A percentile compares a stretch with the other conserved stretches of the same genome.
phyloP scores from a whole-genome alignment of 2,113 vertebrate genomes.

The Laterallus jamaicensis region DNA sequence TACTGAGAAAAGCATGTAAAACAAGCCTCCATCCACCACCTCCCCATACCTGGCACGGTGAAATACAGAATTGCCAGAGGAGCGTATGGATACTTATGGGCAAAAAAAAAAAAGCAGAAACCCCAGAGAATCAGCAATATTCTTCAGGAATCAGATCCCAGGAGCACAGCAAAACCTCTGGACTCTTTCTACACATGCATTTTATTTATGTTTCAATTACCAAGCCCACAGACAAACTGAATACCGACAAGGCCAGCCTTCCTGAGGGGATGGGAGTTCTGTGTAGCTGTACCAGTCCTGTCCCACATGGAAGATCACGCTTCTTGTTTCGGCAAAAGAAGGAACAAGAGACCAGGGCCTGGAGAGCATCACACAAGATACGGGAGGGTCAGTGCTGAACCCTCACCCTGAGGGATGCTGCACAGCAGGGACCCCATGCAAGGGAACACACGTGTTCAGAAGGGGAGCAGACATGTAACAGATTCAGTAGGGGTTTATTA shows the following conservation, averaged over 20 bases:
- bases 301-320: not conserved
- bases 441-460: accelerated
- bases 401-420: not conserved
- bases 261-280: not conserved
- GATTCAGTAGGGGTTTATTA: not conserved
- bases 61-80: not conserved
- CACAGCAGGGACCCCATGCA: not conserved
- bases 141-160: not conserved
- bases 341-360: not conserved
- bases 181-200: not conserved
- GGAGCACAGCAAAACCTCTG: not conserved
- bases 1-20: not conserved
- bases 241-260: not conserved
- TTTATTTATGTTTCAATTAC: not conserved
- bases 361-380: not conserved
- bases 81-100: not conserved
- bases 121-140: not conserved
- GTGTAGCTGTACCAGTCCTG: not conserved
- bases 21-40: not conserved
- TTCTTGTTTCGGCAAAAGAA: not conserved
- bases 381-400: not conserved
- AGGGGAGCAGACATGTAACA: not conserved
- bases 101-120: not conserved
- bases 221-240: not conserved
- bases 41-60: not conserved